Percentiles rank a stretch among this genome's conserved stretches.
Evolutionary conservation across 2,797 vertebrate genomes (phyloP).

Genomic region (Tragopan temminckii): DNA sequence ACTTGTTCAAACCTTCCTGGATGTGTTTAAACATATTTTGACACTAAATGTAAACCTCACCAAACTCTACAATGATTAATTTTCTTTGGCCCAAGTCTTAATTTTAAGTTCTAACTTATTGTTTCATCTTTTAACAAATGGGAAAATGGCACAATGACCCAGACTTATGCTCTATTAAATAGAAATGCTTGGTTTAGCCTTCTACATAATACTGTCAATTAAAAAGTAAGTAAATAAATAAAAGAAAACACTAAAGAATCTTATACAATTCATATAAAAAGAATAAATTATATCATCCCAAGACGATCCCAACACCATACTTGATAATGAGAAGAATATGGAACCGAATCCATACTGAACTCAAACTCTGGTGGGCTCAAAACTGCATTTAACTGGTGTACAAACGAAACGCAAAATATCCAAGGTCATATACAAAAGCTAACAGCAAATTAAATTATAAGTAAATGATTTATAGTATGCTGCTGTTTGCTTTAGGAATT

Average conservation of each 20-base stretch:
- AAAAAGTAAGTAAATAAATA: neutral
- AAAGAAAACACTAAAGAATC: neutral
- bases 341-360: neutral
- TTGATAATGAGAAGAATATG: neutral
- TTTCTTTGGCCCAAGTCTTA: neutral
- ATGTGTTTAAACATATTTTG: neutral
- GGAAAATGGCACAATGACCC: neutral
- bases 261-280: neutral
- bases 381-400: neutral
- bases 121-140: neutral
- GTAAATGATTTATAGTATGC: neutral
- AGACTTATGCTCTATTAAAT: neutral
- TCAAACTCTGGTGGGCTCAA: rapidly evolving
- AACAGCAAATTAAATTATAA: neutral
- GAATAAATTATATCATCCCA: neutral
- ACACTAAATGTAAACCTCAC: neutral
- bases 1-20: neutral
- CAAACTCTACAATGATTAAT: neutral
- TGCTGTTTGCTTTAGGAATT: neutral
- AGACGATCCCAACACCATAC: neutral
- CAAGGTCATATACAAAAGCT: neutral
- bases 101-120: neutral
- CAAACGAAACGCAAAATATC: neutral
- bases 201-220: neutral
- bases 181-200: neutral